Evolutionary conservation across 2,797 vertebrate species (phyloP).

Genomic region (Mastacembelus armatus): DNA sequence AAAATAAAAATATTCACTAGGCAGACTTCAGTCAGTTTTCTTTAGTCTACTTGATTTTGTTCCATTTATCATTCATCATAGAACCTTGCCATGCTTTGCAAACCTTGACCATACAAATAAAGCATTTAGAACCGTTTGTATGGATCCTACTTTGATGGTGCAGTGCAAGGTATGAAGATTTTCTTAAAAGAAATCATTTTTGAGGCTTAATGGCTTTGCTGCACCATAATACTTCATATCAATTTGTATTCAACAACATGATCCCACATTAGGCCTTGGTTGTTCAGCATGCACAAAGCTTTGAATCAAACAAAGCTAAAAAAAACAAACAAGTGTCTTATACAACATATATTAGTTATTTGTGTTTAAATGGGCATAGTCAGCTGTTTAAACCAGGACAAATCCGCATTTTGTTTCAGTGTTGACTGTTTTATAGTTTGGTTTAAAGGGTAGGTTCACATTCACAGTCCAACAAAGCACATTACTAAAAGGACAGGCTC

Average conservation of each 20-base stretch:
- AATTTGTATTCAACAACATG: slow-evolving; percentile 18
- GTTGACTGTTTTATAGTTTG: no score
- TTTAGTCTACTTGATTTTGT: slow-evolving; percentile 25
- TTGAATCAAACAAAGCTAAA: slow-evolving; percentile 13
- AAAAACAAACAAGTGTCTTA: background rate
- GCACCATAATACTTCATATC: slow-evolving; percentile 24
- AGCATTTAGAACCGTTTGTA: slow-evolving; percentile 40
- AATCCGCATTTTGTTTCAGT: no score
- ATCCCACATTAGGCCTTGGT: slow-evolving; percentile 9
- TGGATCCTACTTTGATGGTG: slow-evolving; percentile 26
- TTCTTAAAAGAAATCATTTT: slow-evolving; percentile 12
- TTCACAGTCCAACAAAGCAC: no score
- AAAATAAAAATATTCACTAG: slow-evolving; percentile 26
- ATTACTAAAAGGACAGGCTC: no score
- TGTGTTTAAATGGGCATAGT: background rate
- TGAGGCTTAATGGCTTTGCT: slow-evolving; percentile 4
- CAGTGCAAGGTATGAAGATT: slow-evolving; percentile 14
- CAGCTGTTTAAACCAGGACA: no score
- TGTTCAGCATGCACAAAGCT: slow-evolving; percentile 2
- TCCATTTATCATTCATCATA: slow-evolving; percentile 46
- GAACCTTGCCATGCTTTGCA: slow-evolving; percentile 28
- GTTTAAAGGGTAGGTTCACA: no score
- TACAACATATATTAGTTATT: background rate
- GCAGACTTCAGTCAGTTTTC: slow-evolving; percentile 12
- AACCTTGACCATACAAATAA: slow-evolving; percentile 52